These are phyloP conservation scores for Cathartes aura DNA, from an alignment of 2,113 vertebrate genomes.

Conservation along the genomic window DNA sequence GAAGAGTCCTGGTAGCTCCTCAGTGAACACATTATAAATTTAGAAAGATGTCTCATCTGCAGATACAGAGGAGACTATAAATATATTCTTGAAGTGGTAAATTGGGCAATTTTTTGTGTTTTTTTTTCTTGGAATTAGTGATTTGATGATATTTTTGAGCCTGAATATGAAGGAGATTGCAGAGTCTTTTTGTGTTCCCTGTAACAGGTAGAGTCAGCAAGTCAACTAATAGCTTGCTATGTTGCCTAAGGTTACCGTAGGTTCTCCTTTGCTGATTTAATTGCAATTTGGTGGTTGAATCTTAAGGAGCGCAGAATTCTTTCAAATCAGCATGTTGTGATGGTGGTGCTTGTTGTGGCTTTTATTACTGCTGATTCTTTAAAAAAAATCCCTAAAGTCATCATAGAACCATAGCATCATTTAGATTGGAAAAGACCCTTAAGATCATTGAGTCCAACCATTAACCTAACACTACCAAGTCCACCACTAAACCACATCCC, in stretches of 20 bases:
- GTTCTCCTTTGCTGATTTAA: neutral
- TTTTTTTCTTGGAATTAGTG: neutral
- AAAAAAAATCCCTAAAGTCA: neutral
- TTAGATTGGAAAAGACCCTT: neutral
- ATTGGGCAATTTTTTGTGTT: neutral
- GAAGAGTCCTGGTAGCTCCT: neutral
- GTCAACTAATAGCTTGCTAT: neutral
- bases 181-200: neutral
- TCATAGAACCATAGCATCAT: accelerated
- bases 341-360: neutral
- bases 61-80: neutral
- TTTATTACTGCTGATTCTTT: neutral
- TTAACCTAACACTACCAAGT: neutral
- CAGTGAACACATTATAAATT: neutral
- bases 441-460: accelerated
- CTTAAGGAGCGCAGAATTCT: neutral
- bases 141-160: neutral
- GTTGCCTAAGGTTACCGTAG: neutral
- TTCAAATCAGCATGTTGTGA: neutral
- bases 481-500: neutral
- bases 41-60: neutral
- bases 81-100: neutral
- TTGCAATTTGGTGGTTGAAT: neutral
- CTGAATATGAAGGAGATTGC: neutral
- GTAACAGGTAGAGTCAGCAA: neutral